phyloP scores from a whole-genome alignment of 2,888 invertebrate species.

The Acholoe squamosa region DNA sequence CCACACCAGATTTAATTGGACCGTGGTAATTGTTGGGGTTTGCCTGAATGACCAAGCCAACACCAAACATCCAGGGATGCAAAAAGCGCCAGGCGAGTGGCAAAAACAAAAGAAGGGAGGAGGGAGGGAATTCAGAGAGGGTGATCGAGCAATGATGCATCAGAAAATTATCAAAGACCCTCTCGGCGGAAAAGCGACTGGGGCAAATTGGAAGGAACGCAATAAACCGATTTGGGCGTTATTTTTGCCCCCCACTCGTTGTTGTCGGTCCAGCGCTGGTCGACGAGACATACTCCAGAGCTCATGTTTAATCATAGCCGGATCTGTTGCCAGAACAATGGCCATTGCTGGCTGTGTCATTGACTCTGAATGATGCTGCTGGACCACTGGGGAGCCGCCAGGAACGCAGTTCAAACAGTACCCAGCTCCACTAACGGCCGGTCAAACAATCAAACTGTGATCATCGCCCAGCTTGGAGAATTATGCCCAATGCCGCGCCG shows the following conservation, averaged over 20 bases:
- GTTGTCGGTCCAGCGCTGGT: not conserved
- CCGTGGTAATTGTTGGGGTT: constrained; percentile 53
- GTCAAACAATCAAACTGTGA: constrained; percentile 60
- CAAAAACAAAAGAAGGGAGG: not conserved
- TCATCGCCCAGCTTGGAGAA: constrained; percentile 39
- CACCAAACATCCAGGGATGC: constrained; percentile 32
- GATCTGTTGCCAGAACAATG: constrained; percentile 34
- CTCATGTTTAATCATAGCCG: constrained; percentile 47
- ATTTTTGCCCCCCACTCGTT: not conserved
- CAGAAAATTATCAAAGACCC: constrained; percentile 54
- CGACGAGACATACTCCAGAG: constrained; percentile 45
- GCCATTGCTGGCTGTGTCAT: constrained; percentile 40
- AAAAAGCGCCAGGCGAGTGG: not conserved
- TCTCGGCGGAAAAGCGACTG: not conserved
- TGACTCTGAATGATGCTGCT: constrained; percentile 27
- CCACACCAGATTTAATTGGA: constrained; percentile 53
- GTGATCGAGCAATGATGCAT: constrained; percentile 51
- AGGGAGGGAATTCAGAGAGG: constrained; percentile 13
- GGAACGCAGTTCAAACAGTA: not conserved
- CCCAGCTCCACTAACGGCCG: constrained; percentile 25
- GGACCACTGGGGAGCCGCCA: not conserved
- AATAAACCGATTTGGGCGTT: constrained; percentile 44
- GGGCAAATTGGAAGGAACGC: constrained; percentile 48
- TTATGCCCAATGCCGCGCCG: constrained; percentile 36
- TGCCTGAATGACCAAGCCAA: constrained; percentile 51